phyloP scores from a whole-genome alignment of 2,888 invertebrate species.

The Ferrisia virgata region DNA sequence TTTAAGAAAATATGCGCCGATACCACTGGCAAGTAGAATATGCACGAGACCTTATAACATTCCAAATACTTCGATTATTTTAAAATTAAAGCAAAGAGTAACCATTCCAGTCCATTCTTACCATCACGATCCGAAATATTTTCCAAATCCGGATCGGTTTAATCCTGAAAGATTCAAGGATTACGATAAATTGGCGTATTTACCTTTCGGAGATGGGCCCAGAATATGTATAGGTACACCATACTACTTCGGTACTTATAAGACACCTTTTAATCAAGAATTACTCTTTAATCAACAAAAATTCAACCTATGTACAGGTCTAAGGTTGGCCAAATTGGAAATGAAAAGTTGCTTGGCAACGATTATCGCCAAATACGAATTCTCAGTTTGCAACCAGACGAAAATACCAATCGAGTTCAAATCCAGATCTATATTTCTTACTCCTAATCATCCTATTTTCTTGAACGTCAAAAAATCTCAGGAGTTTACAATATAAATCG shows the following conservation, averaged over 20 bases:
- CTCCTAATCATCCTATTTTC: conserved; percentile 32
- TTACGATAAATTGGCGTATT: conserved; percentile 55
- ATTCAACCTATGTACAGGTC: conserved; percentile 25
- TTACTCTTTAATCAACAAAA: background rate
- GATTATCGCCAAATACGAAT: conserved; percentile 53
- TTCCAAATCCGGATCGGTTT: conserved; percentile 59
- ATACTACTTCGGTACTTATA: background rate
- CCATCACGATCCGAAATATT: conserved; percentile 60
- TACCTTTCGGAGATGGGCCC: conserved; percentile 55
- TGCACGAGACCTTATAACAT: conserved; percentile 58
- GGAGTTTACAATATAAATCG: too few species aligned
- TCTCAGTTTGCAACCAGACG: conserved; percentile 48
- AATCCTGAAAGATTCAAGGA: conserved; percentile 62
- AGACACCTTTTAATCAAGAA: background rate
- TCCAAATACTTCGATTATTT: conserved; percentile 56
- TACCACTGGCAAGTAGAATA: conserved; percentile 56
- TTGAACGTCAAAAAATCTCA: conserved; percentile 26
- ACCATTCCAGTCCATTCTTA: conserved; percentile 59
- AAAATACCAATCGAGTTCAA: conserved; percentile 47
- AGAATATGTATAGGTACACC: conserved; percentile 53
- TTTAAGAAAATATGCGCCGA: conserved; percentile 61
- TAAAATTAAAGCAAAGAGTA: conserved; percentile 58
- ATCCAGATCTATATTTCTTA: conserved; percentile 44
- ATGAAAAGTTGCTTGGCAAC: conserved; percentile 58
- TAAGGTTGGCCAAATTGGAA: conserved; percentile 54